Evolutionary conservation across 2,113 vertebrate genomes (phyloP).

Genomic region (Burhinus bistriatus): DNA sequence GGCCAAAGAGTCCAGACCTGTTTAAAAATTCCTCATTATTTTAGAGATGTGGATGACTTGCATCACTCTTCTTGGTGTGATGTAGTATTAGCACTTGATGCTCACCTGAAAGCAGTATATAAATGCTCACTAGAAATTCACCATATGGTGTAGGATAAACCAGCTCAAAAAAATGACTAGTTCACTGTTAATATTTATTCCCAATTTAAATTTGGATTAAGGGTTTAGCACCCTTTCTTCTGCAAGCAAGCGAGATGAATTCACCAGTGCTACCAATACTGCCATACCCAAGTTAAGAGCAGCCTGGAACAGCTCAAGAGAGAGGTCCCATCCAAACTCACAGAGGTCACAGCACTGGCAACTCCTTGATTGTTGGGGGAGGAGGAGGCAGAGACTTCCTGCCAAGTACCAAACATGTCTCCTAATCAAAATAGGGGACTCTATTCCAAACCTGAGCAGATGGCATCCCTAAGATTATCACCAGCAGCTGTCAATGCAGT

Average conservation of each 20-base stretch:
- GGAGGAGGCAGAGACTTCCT: not conserved
- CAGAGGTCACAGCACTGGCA: not conserved
- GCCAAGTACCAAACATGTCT: not conserved
- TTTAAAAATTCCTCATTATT: not conserved
- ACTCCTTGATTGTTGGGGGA: not conserved
- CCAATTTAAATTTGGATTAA: not conserved
- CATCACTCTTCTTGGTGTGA: not conserved
- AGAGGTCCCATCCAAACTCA: not conserved
- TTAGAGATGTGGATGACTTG: not conserved
- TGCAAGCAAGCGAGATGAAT: rapidly evolving
- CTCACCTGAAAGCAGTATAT: not conserved
- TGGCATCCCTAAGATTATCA: not conserved
- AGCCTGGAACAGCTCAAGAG: not conserved
- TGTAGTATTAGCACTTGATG: not conserved
- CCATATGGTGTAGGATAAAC: not conserved
- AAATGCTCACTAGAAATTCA: not conserved
- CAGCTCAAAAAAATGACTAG: not conserved
- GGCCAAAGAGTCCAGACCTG: not conserved
- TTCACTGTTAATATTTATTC: not conserved
- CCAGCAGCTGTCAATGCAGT: not conserved
- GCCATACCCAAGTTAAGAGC: not conserved
- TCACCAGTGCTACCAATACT: not conserved
- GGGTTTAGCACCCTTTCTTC: not conserved
- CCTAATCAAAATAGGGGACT: not conserved
- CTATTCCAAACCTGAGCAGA: not conserved